Evolutionary conservation across 1,140 invertebrate genomes (phyloP).

Genomic region (Pantala flavescens): DNA sequence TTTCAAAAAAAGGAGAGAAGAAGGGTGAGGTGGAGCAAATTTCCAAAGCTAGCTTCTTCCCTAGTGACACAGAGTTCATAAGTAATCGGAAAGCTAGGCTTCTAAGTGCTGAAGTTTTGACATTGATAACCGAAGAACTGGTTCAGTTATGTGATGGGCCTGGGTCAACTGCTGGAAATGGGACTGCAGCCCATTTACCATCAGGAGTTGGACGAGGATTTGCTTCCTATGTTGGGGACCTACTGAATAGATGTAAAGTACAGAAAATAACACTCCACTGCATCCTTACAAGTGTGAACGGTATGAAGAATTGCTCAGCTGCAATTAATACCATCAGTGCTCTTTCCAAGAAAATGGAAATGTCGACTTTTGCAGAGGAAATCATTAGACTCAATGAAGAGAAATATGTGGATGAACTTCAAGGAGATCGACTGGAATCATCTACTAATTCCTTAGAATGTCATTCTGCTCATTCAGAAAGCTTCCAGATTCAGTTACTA

Average conservation of each 20-base stretch:
- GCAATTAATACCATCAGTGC: background rate
- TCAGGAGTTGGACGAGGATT: slow-evolving; percentile 70
- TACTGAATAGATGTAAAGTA: slow-evolving; percentile 71
- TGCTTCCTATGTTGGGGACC: slow-evolving; percentile 69
- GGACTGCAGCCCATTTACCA: slow-evolving; percentile 49
- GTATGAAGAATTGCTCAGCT: slow-evolving; percentile 35
- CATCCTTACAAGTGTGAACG: slow-evolving; percentile 64
- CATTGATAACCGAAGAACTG: slow-evolving; percentile 64
- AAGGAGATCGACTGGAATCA: slow-evolving; percentile 42
- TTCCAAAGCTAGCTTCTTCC: background rate
- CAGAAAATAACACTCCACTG: slow-evolving; percentile 83
- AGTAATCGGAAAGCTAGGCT: background rate
- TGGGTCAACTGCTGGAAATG: background rate
- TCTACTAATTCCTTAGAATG: slow-evolving; percentile 28
- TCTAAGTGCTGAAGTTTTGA: slow-evolving; percentile 62
- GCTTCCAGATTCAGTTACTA: slow-evolving; percentile 65
- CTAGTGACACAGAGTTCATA: background rate
- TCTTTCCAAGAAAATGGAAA: slow-evolving; percentile 14
- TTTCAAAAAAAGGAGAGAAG: background rate
- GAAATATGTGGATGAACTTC: slow-evolving; percentile 28
- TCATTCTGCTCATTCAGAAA: slow-evolving; percentile 54
- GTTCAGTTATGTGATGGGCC: slow-evolving; percentile 24
- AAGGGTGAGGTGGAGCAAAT: background rate
- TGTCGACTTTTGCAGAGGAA: slow-evolving; percentile 65
- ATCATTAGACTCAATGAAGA: slow-evolving; percentile 75